These are phyloP conservation scores for Diplodus sargus DNA, from an alignment of 2,797 vertebrate species.

Conservation along the genomic window DNA sequence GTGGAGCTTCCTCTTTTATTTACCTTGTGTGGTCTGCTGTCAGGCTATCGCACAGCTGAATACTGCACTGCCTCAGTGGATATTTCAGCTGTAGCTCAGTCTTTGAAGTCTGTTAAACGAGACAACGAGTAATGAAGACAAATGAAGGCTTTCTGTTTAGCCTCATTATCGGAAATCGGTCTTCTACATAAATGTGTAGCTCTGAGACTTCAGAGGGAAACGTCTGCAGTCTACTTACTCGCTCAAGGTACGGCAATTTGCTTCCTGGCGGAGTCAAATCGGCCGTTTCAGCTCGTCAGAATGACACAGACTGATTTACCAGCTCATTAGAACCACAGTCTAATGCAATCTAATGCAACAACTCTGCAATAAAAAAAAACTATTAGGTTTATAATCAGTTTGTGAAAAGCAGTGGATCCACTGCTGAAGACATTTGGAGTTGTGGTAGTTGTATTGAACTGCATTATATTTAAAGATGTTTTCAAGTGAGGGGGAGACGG, in stretches of 20 bases:
- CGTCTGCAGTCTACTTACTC: conserved; percentile 23
- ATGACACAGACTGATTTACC: conserved; percentile 8
- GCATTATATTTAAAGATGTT: conserved; percentile 16
- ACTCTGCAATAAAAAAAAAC: conserved; percentile 22
- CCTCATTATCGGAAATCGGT: conserved; percentile 62
- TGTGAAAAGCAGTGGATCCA: conserved; percentile 11
- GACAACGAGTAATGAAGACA: conserved; percentile 59
- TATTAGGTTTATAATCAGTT: background rate
- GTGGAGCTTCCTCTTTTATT: conserved; percentile 16
- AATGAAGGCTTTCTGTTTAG: conserved; percentile 42
- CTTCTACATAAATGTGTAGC: conserved; percentile 36
- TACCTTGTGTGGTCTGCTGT: conserved; percentile 25
- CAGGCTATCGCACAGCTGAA: conserved; percentile 4
- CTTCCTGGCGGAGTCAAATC: conserved; percentile 19
- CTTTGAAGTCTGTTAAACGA: conserved; percentile 46
- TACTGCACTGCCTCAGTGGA: background rate
- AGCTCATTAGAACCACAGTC: conserved; percentile 24
- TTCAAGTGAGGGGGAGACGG: conserved; percentile 38
- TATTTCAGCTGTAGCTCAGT: conserved; percentile 9
- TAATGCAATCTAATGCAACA: conserved; percentile 47
- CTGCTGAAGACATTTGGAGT: background rate
- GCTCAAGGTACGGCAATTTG: conserved; percentile 9
- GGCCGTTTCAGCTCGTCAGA: conserved; percentile 24
- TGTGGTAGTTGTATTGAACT: conserved; percentile 13
- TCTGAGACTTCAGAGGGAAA: conserved; percentile 32